phyloP scores from a whole-genome alignment of 2,797 vertebrate species.

The Botia almorhae region DNA sequence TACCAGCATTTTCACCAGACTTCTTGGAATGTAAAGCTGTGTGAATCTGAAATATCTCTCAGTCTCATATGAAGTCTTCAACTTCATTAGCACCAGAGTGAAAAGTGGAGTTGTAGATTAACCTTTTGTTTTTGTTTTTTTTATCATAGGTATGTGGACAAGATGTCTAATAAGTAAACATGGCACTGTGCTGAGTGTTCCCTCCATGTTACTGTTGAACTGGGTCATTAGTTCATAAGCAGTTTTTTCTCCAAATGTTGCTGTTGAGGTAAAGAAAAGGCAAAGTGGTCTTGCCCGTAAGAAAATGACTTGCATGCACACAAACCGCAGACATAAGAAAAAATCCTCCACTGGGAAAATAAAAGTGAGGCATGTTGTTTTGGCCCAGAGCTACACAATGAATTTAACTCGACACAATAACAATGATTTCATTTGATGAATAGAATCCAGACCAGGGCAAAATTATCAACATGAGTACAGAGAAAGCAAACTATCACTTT shows the following conservation, averaged over 20 bases:
- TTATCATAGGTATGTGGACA: background rate
- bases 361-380: constrained; percentile 42
- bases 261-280: background rate
- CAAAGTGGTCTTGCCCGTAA: background rate
- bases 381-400: constrained; percentile 40
- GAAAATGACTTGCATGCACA: constrained; percentile 7
- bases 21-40: constrained; percentile 44
- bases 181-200: background rate
- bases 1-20: background rate
- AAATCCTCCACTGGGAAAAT: constrained; percentile 24
- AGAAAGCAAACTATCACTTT: constrained; percentile 37
- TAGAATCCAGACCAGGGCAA: constrained; percentile 57
- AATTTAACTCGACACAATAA: constrained; percentile 46
- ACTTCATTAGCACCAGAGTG: constrained; percentile 45
- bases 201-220: background rate
- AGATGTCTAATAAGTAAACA: constrained; percentile 7
- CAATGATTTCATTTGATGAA: constrained; percentile 55
- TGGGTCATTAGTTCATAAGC: background rate
- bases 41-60: constrained; percentile 52
- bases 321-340: constrained; percentile 7
- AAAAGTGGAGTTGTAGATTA: background rate
- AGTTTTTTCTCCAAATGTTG: too few species aligned
- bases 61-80: constrained; percentile 2
- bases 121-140: too few species aligned
- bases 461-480: constrained; percentile 10